These are phyloP conservation scores for Sebastes vulpes DNA, from an alignment of 2,797 vertebrate genomes.

Conservation along the genomic window DNA sequence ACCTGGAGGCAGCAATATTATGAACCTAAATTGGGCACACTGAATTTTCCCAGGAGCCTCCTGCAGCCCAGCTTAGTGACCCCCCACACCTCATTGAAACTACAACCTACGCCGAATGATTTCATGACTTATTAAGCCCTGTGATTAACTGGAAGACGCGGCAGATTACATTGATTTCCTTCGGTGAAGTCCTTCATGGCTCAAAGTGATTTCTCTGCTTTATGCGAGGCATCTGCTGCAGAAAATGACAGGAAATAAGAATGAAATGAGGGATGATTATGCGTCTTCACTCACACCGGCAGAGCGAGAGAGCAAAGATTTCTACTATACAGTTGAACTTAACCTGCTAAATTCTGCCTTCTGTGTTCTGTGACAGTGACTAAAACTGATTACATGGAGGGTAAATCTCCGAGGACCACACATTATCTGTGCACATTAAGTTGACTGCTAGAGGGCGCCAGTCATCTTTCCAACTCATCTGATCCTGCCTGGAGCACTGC, in stretches of 20 bases:
- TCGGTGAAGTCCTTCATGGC: conserved; percentile 70
- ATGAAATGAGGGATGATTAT: conserved; percentile 10
- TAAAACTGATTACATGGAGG: background rate
- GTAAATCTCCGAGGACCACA: background rate
- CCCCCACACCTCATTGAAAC: conserved; percentile 33
- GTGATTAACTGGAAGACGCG: conserved; percentile 54
- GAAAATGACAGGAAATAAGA: conserved; percentile 41
- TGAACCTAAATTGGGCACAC: background rate
- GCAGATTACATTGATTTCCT: conserved; percentile 68
- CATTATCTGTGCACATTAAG: background rate
- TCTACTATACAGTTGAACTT: background rate
- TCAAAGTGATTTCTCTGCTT: conserved; percentile 54
- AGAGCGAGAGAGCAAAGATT: background rate
- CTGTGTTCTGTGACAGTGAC: background rate
- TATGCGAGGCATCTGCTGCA: conserved; percentile 50
- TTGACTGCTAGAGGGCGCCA: conserved; percentile 74
- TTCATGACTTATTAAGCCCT: conserved; percentile 70
- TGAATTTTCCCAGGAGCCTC: background rate
- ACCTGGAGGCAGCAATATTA: conserved; percentile 3
- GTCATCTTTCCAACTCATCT: conserved; percentile 44
- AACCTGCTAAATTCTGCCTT: background rate
- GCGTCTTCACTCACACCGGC: background rate
- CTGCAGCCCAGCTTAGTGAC: background rate
- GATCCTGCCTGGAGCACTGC: conserved; percentile 5
- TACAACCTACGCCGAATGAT: conserved; percentile 43